Percentiles rank a stretch among this genome's conserved stretches.
These are phyloP conservation scores for Strigops habroptila DNA, from an alignment of 2,113 vertebrate species.

Conservation along the genomic window DNA sequence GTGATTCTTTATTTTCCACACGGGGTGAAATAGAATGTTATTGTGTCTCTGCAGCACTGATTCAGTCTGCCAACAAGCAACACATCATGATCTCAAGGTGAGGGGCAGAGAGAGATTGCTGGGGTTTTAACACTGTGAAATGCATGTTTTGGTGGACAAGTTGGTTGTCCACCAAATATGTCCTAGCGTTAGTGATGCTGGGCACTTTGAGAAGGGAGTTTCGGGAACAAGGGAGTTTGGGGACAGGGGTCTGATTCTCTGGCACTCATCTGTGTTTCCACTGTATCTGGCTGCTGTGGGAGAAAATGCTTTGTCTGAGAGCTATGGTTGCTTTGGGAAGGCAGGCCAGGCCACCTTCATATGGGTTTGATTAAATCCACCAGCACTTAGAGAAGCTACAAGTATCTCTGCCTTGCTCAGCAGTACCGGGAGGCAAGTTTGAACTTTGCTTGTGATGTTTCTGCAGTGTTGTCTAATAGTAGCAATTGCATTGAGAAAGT, in stretches of 20 bases:
- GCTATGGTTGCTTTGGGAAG: neutral
- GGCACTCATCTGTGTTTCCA: neutral
- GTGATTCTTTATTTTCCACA: neutral
- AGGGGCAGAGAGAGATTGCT: neutral
- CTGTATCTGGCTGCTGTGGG: neutral
- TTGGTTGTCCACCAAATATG: neutral
- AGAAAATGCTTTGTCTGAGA: neutral
- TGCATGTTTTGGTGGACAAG: neutral
- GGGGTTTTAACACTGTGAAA: neutral
- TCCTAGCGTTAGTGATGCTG: neutral
- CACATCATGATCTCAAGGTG: fast-evolving
- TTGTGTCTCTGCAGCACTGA: neutral
- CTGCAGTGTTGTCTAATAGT: neutral
- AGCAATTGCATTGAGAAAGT: fast-evolving
- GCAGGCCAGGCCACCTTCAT: neutral
- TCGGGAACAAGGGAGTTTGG: neutral
- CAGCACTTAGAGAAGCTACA: neutral
- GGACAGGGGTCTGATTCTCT: neutral
- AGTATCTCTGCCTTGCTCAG: neutral
- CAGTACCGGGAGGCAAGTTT: neutral
- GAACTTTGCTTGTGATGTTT: neutral
- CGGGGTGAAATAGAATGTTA: neutral
- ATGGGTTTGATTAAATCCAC: neutral
- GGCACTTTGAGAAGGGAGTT: fast-evolving
- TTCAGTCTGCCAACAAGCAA: neutral